Evolutionary conservation across 2,797 vertebrate species (phyloP).

Genomic region (Thripadectes ignobilis): DNA sequence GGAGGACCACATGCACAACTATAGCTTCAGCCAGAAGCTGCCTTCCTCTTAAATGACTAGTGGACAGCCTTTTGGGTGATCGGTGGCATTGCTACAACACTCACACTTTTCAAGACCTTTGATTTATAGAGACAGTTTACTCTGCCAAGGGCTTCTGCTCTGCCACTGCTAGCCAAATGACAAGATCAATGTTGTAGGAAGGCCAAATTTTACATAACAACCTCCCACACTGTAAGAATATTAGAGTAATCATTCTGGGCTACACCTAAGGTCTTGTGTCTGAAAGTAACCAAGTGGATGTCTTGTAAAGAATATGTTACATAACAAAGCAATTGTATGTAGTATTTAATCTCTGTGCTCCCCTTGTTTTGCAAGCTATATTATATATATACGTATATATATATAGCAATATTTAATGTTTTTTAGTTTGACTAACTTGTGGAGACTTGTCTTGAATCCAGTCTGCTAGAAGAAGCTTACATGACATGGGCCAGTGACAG

Average conservation of each 20-base stretch:
- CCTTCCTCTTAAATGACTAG: not conserved
- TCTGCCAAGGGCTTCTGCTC: not conserved
- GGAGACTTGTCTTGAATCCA: not conserved
- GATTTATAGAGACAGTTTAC: not conserved
- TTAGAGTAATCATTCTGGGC: not conserved
- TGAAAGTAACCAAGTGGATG: not conserved
- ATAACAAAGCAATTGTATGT: not conserved
- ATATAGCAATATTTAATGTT: not conserved
- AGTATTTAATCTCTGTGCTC: not conserved
- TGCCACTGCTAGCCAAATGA: not conserved
- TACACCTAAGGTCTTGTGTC: not conserved
- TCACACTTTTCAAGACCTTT: not conserved
- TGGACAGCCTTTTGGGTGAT: not conserved
- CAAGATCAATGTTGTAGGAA: not conserved
- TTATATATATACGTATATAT: too few relatives aligned
- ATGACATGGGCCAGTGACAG: not conserved
- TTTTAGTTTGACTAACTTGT: not conserved
- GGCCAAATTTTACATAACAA: not conserved
- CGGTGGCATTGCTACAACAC: not conserved
- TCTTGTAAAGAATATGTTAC: not conserved
- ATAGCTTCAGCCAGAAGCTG: not conserved
- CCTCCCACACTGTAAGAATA: not conserved
- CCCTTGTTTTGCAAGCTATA: not conserved
- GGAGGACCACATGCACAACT: not conserved
- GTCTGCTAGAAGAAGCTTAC: not conserved